A percentile compares a stretch with the other conserved stretches of the same genome.
Evolutionary conservation across 2,888 invertebrate genomes (phyloP).

Genomic region (Malthinus flaveolus): DNA sequence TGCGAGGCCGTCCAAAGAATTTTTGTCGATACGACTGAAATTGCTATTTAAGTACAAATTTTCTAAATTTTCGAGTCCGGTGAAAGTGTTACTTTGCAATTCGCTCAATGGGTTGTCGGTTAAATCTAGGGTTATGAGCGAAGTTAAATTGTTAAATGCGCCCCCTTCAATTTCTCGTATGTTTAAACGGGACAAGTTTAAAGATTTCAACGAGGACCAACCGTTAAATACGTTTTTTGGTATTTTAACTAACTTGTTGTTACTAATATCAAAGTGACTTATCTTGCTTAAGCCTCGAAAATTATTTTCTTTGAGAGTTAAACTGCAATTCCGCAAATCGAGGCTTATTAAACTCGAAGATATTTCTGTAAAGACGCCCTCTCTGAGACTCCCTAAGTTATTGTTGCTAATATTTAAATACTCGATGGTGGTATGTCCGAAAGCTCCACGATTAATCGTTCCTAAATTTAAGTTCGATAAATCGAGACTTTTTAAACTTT

Average conservation of each 20-base stretch:
- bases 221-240: constrained; percentile 5
- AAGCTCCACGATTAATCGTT: not conserved
- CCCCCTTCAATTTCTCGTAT: not conserved
- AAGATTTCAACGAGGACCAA: not conserved
- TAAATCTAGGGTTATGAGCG: not conserved
- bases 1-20: not conserved
- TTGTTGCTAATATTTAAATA: constrained; percentile 8
- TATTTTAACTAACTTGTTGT: not conserved
- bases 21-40: not conserved
- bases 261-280: not conserved
- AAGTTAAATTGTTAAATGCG: constrained; percentile 1
- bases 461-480: constrained; percentile 3
- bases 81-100: not conserved
- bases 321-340: not conserved
- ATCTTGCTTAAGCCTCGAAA: too few relatives aligned
- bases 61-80: not conserved
- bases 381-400: not conserved
- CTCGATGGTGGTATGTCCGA: constrained; percentile 4
- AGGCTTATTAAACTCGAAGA: not conserved
- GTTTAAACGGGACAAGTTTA: constrained; percentile 1
- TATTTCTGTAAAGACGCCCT: not conserved
- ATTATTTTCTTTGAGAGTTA: too few relatives aligned
- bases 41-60: not conserved
- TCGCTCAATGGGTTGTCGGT: not conserved
- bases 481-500: constrained; percentile 1